Percentiles rank a stretch among this genome's conserved stretches.
Evolutionary conservation across 2,113 vertebrate genomes (phyloP).

Genomic region (Elephantulus edwardii): DNA sequence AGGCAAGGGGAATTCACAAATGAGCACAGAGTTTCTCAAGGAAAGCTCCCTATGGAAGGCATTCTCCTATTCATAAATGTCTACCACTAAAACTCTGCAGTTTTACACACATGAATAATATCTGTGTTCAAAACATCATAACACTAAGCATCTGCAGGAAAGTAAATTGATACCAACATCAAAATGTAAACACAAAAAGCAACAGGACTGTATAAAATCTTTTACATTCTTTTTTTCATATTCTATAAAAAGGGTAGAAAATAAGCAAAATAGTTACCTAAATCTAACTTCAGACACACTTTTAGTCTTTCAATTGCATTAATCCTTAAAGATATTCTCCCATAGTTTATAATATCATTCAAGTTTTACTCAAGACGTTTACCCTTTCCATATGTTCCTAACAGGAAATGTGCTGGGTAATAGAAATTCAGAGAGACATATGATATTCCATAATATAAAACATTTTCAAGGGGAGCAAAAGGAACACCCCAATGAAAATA

Average conservation of each 20-base stretch:
- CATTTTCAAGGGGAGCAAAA: constrained; percentile 76
- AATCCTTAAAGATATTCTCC: constrained; percentile 78
- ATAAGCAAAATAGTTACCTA: constrained; percentile 62
- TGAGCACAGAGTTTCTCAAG: not conserved
- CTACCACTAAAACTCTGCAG: not conserved
- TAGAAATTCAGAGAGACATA: constrained; percentile 81
- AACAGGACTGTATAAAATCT: constrained; percentile 60
- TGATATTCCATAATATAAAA: constrained; percentile 79
- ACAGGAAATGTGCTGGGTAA: constrained; percentile 80
- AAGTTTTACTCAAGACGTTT: constrained; percentile 78
- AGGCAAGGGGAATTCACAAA: not conserved
- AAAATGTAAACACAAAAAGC: constrained; percentile 62
- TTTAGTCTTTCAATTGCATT: constrained; percentile 75
- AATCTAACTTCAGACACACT: constrained; percentile 67
- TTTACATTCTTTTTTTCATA: constrained; percentile 69
- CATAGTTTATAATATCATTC: constrained; percentile 79
- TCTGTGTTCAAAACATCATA: constrained; percentile 52
- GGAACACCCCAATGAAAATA: constrained; percentile 70
- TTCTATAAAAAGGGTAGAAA: constrained; percentile 64
- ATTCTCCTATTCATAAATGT: not conserved
- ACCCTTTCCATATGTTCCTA: constrained; percentile 83
- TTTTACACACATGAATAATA: constrained; percentile 5
- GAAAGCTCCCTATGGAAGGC: constrained; percentile 25
- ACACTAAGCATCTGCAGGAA: constrained; percentile 32
- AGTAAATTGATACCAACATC: constrained; percentile 50